These are phyloP conservation scores for Trachelus troglodyta DNA, from an alignment of 2,888 invertebrate species.

Conservation along the genomic window DNA sequence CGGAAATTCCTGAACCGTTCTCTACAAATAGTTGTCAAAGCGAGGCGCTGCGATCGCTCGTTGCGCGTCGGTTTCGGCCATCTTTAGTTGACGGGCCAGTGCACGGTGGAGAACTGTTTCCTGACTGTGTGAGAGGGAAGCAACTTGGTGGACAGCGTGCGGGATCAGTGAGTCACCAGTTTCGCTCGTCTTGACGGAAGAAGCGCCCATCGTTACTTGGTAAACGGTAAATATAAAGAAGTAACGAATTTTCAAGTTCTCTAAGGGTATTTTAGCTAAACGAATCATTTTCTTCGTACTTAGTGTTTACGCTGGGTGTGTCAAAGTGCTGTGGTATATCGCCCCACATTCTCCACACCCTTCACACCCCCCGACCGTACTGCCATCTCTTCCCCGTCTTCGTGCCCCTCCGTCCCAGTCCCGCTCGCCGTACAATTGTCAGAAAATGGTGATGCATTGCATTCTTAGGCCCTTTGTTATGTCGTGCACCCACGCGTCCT, in stretches of 20 bases:
- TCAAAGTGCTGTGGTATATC: slow-evolving; percentile 43
- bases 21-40: neutral
- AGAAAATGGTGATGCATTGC: slow-evolving; percentile 57
- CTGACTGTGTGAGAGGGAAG: neutral
- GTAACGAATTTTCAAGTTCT: neutral
- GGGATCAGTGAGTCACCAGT: slow-evolving; percentile 29
- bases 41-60: neutral
- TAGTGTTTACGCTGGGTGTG: slow-evolving; percentile 57
- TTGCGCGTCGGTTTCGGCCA: slow-evolving; percentile 52
- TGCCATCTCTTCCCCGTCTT: slow-evolving; percentile 10
- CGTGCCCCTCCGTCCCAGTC: slow-evolving; percentile 13
- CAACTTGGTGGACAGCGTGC: slow-evolving; percentile 30
- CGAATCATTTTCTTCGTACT: neutral
- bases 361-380: slow-evolving; percentile 11
- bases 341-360: neutral
- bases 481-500: slow-evolving; percentile 41
- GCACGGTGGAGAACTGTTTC: neutral
- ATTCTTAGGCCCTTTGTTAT: slow-evolving; percentile 48
- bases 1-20: neutral
- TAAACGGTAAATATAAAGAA: neutral
- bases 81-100: slow-evolving; percentile 44
- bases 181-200: neutral
- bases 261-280: neutral
- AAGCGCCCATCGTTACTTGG: neutral
- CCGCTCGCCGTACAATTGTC: slow-evolving; percentile 37